Conservation (phyloP, 2,888 invertebrate genomes). For the Nasonovia ribisnigri region DNA sequence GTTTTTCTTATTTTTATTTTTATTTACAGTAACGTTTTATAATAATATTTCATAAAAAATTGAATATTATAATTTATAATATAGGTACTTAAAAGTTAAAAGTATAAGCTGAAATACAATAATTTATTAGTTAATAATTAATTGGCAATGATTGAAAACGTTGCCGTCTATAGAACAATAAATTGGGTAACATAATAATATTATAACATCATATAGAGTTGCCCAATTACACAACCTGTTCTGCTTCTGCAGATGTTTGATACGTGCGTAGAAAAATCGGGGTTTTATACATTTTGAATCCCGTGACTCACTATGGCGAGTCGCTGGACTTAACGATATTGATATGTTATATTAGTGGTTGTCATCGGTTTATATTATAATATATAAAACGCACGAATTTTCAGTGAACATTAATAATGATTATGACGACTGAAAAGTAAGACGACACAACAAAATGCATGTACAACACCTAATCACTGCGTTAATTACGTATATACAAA, state of each 20-base stretch:
- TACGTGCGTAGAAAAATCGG: not conserved
- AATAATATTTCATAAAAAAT: too few relatives aligned
- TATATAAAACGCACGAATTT: not conserved
- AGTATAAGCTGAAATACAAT: not conserved
- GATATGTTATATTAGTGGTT: not conserved
- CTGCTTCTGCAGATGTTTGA: not conserved
- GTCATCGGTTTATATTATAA: not conserved
- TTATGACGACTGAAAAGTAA: not conserved
- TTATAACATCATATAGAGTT: not conserved
- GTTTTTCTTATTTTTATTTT: too few relatives aligned
- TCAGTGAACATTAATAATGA: not conserved
- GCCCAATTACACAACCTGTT: not conserved
- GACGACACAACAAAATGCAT: not conserved
- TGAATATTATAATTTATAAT: too few relatives aligned
- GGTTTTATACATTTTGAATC: not conserved
- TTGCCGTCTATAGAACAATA: not conserved
- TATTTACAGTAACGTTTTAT: too few relatives aligned
- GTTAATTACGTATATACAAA: not conserved
- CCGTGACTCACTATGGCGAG: not conserved
- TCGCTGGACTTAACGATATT: not conserved
- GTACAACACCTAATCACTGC: not conserved
- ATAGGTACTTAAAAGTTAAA: too few relatives aligned
- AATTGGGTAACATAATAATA: not conserved
- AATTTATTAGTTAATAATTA: not conserved
- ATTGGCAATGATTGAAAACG: not conserved